These are phyloP conservation scores for Rhagonycha fulva DNA, from an alignment of 2,888 invertebrate species.

Conservation along the genomic window DNA sequence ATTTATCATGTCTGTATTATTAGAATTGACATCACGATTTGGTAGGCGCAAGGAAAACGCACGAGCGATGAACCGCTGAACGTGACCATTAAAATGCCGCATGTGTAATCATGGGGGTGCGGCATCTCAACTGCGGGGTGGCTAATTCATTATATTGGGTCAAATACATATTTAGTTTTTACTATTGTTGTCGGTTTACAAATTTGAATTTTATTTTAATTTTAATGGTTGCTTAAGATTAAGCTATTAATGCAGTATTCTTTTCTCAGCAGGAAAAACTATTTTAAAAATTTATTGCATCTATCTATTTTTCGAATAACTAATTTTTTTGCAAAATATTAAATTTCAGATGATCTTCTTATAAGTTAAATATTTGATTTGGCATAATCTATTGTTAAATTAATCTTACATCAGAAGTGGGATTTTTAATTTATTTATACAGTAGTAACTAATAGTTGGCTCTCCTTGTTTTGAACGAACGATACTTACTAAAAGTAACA, in stretches of 20 bases:
- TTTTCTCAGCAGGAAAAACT: not conserved
- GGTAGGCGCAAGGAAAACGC: slow-evolving; percentile 58
- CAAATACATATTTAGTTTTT: slow-evolving; percentile 19
- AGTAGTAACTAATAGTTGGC: no score
- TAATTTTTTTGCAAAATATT: not conserved
- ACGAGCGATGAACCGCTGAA: slow-evolving; percentile 48
- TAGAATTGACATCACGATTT: slow-evolving; percentile 54
- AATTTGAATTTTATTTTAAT: slow-evolving; percentile 2
- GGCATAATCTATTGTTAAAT: no score
- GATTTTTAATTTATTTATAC: no score
- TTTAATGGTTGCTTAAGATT: not conserved
- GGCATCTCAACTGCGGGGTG: slow-evolving; percentile 18
- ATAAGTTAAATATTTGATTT: no score
- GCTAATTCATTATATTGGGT: slow-evolving; percentile 15
- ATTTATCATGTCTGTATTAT: slow-evolving; percentile 40
- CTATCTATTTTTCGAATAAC: not conserved
- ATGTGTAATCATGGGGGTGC: slow-evolving; percentile 35
- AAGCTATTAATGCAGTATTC: not conserved
- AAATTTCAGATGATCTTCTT: no score
- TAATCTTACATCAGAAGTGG: no score
- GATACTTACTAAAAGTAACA: no score
- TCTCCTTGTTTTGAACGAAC: no score
- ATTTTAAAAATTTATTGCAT: not conserved
- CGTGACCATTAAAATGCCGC: slow-evolving; percentile 45
- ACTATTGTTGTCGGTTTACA: slow-evolving; percentile 6